Evolutionary conservation across 2,888 invertebrate genomes (phyloP).

Genomic region (Calameuta filiformis): DNA sequence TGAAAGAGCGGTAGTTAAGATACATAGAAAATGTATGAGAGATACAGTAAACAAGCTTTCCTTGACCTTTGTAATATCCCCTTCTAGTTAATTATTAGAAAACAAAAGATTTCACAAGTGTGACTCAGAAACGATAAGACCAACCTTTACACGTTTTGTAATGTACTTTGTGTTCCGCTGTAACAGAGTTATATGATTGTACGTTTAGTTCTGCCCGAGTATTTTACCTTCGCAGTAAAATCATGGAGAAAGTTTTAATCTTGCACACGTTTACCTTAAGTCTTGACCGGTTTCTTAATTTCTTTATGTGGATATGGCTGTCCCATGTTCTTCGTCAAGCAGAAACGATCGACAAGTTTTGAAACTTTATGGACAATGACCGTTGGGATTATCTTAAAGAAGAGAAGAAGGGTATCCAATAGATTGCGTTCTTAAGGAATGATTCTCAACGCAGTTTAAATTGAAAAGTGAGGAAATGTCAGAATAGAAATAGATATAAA

Average conservation of each 20-base stretch:
- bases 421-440: no score
- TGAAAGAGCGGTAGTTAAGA: neutral
- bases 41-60: neutral
- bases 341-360: no score
- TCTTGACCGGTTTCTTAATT: no score
- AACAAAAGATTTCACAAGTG: neutral
- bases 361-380: no score
- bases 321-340: no score
- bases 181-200: neutral
- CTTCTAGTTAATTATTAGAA: neutral
- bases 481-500: no score
- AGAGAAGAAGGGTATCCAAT: no score
- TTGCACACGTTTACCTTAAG: neutral
- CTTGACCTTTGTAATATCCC: neutral
- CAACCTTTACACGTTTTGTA: neutral
- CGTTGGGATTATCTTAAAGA: no score
- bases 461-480: no score
- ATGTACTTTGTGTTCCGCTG: neutral
- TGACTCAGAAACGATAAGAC: neutral
- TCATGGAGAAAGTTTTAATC: neutral
- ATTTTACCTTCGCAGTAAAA: neutral
- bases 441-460: no score
- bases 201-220: neutral
- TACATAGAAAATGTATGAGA: neutral
- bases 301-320: no score